A percentile compares a stretch with the other conserved stretches of the same genome.
Evolutionary conservation across 2,797 vertebrate species (phyloP).

Genomic region (Typhlichthys eigenmanni): DNA sequence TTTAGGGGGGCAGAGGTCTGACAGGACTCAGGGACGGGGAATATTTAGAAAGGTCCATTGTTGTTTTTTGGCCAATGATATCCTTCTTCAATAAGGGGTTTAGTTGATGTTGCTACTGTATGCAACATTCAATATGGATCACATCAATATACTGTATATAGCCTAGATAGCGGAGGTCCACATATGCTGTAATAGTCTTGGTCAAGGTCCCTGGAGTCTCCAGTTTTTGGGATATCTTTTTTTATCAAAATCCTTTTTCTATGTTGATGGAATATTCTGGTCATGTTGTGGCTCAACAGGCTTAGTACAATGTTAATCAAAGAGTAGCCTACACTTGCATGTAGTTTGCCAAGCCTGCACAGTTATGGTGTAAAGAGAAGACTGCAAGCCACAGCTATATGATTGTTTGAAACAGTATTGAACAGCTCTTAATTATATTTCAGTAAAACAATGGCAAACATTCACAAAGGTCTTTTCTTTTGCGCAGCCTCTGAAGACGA

Average conservation of each 20-base stretch:
- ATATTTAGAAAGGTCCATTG: conserved; percentile 66
- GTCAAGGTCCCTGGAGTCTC: too few relatives aligned
- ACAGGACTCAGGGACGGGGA: conserved; percentile 30
- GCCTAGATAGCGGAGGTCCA: too few relatives aligned
- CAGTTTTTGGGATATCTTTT: too few relatives aligned
- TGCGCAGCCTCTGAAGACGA: conserved; percentile 51
- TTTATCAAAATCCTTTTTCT: not conserved
- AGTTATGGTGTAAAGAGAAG: conserved; percentile 9
- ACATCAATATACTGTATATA: not conserved
- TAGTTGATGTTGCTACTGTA: not conserved
- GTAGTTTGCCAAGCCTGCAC: conserved; percentile 10
- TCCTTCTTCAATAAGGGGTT: conserved; percentile 33
- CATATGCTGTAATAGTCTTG: too few relatives aligned
- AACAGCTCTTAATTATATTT: conserved; percentile 28
- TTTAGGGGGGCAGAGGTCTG: conserved; percentile 50
- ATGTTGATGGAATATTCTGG: conserved; percentile 25
- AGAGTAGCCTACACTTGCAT: not conserved
- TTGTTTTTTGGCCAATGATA: conserved; percentile 44
- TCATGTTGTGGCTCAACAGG: not conserved
- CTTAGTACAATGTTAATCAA: not conserved
- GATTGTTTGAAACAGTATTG: conserved; percentile 23
- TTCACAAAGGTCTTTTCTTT: conserved; percentile 39
- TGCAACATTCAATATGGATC: conserved; percentile 3
- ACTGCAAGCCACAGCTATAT: conserved; percentile 20
- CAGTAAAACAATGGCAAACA: conserved; percentile 27